These are phyloP conservation scores for Neoascia interrupta DNA, from an alignment of 2,888 invertebrate species.

Conservation along the genomic window DNA sequence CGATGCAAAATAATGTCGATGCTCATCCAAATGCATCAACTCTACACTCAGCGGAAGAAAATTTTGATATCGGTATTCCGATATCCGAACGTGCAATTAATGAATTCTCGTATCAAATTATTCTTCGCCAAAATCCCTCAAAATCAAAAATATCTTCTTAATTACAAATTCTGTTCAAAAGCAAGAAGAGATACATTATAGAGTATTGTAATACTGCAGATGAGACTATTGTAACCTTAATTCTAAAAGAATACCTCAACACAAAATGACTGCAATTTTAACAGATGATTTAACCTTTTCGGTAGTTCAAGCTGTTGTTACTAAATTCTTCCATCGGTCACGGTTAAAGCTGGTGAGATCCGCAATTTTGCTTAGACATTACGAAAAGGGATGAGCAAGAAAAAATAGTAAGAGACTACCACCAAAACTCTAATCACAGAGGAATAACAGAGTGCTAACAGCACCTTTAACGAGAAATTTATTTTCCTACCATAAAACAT, in stretches of 20 bases:
- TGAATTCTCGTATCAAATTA: slow-evolving; percentile 1
- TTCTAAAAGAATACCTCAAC: neutral
- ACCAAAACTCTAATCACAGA: slow-evolving; percentile 23
- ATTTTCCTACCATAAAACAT: slow-evolving; percentile 43
- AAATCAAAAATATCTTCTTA: neutral
- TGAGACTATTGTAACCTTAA: neutral
- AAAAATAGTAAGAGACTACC: slow-evolving; percentile 12
- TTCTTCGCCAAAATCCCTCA: neutral
- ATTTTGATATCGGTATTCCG: slow-evolving; percentile 1
- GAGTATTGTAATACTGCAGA: neutral
- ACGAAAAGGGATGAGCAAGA: slow-evolving; percentile 15
- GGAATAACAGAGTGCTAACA: slow-evolving; percentile 22
- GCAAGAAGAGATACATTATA: neutral
- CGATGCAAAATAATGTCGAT: slow-evolving; percentile 9
- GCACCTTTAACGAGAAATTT: slow-evolving; percentile 28
- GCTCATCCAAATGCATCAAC: neutral
- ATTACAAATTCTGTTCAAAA: neutral
- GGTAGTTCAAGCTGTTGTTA: slow-evolving; percentile 12
- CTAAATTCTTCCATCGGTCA: slow-evolving; percentile 8
- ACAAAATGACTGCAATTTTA: slow-evolving; percentile 12
- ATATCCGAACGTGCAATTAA: slow-evolving; percentile 4
- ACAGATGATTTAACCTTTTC: slow-evolving; percentile 18
- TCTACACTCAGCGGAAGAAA: neutral
- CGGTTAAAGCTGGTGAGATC: neutral
- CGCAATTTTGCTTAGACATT: neutral